Evolutionary conservation across 2,113 vertebrate genomes (phyloP), one percentile per base, ranked within the genome.

Genomic region (Climacteris rufus): DNA sequence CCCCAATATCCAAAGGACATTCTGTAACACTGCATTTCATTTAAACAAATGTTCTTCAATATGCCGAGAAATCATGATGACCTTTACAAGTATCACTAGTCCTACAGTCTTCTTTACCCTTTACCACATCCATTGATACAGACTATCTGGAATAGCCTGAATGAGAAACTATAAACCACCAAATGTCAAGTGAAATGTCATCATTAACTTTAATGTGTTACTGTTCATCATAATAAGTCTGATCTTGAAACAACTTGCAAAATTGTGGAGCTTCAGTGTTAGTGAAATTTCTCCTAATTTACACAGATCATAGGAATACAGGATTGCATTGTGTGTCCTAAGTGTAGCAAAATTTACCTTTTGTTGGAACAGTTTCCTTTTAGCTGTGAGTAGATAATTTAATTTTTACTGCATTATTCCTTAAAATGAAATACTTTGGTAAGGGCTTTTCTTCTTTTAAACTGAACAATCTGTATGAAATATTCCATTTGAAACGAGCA

Each of bases 111-210:
- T 81, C 64, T 81, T 80, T 95, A 89, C 84, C 86, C 92, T 97
- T 95, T 95, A 90, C 30, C 33, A 83, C 27, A 87, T 93, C 75
- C 39, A 75, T 95, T 93, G 96, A 69, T 82, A 85, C 37, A 83
- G 63, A 27, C 85, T 86, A 71, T 66, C 59, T 91, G 77, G 79
- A 92, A 93, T 92, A 88, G 65, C 42, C n/a, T 74, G 87, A 95
- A 61, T 33, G 27, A 95, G 76, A 84, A 95, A 56, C 90, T 87
- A 88, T 95, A 92, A 96, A 90, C 31, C 72, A 65, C 19, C 69
- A 94, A 95, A 91, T 70, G 83, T 95, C 92, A 97, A 77, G 89
- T 53, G 85, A 96, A 96, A 97, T 97, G 92, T 94, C 71, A 87
- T 93, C 75, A 89, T 93, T 96, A 92, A 69, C 78, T 93, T 96